Evolutionary conservation across 2,888 invertebrate species (phyloP), one percentile per base, ranked within the genome.

Genomic region (Pediacus dermestoides): DNA sequence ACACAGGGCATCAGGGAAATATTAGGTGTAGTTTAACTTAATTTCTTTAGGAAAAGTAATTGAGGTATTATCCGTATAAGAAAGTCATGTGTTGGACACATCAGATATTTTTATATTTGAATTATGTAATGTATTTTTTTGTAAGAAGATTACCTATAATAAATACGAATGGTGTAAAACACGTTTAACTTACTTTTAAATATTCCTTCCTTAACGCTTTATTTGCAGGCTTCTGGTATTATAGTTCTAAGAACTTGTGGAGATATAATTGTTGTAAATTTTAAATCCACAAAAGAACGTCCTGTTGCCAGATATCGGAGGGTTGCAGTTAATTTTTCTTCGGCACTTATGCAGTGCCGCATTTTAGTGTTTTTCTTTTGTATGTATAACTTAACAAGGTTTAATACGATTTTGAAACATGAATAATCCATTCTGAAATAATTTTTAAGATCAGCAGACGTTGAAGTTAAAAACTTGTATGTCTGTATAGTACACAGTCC

Each of bases 251-350:
- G 21, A 18, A n/a, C 21, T 18, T 18, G 21, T 18, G 21, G 21
- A 18, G 21, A 18, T 18, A 18, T 18, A 18, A 18, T 18, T 7
- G 21, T n/a, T 7, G 21, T 7, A 18, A 18, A 18, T n/a, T 18
- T 18, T 18, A 18, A 18, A 18, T 18, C 21, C 6, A n/a, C 21
- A 18, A 18, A n/a, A 7, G 21, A 18, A 7, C 21, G 21, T n/a
- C n/a, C 21, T 18, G 21, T 18, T 18, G 21, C 21, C n/a, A 18
- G n/a, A 18, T 18, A 18, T 7, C 21, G 21, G 6, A 18, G n/a
- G n/a, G 21, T n/a, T 6, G n/a, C 21, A 18, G n/a, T 18, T n/a
- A 18, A 18, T 18, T n/a, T 18, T 18, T 18, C 21, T 18, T 18
- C 21, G 21, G 21, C 21, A 18, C 21, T 18, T 6, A 18, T 18